A percentile compares a stretch with the other conserved stretches of the same genome.
These are phyloP conservation scores for Erannis defoliaria DNA, from an alignment of 2,888 invertebrate genomes.

Conservation along the genomic window DNA sequence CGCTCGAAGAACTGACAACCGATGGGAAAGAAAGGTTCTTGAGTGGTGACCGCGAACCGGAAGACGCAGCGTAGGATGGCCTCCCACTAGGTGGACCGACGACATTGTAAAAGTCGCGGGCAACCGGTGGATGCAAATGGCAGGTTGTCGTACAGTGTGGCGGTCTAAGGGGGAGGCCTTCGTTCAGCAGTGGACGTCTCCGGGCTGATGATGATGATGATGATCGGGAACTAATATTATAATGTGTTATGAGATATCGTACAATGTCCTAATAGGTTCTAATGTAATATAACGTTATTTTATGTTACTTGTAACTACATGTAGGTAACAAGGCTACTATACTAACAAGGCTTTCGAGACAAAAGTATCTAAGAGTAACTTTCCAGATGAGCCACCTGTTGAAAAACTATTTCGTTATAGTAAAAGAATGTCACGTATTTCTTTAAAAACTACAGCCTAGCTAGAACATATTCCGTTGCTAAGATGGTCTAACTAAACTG, in stretches of 20 bases:
- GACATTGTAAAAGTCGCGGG: too few species aligned
- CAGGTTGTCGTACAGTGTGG: too few species aligned
- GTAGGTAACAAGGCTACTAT: not conserved
- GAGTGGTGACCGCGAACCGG: too few species aligned
- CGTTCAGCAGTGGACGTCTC: too few species aligned
- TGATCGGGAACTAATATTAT: not conserved
- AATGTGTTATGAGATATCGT: not conserved
- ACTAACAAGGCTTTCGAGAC: not conserved
- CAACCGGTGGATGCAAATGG: too few species aligned
- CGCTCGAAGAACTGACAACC: too few species aligned
- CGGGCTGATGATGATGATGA: too few species aligned
- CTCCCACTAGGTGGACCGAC: too few species aligned
- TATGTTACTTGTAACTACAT: not conserved
- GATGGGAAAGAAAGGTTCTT: too few species aligned
- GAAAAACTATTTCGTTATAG: conserved; percentile 7
- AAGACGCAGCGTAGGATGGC: too few species aligned
- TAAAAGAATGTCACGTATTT: conserved; percentile 16
- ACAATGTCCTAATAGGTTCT: not conserved
- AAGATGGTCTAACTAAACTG: not conserved
- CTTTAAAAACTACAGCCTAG: conserved; percentile 4
- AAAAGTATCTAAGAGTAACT: not conserved
- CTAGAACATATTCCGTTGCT: not conserved
- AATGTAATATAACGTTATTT: not conserved
- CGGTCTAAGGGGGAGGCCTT: too few species aligned
- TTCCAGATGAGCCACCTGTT: conserved; percentile 14